These are phyloP conservation scores for Aegotheles bennettii DNA, from an alignment of 2,113 vertebrate species.

Conservation along the genomic window DNA sequence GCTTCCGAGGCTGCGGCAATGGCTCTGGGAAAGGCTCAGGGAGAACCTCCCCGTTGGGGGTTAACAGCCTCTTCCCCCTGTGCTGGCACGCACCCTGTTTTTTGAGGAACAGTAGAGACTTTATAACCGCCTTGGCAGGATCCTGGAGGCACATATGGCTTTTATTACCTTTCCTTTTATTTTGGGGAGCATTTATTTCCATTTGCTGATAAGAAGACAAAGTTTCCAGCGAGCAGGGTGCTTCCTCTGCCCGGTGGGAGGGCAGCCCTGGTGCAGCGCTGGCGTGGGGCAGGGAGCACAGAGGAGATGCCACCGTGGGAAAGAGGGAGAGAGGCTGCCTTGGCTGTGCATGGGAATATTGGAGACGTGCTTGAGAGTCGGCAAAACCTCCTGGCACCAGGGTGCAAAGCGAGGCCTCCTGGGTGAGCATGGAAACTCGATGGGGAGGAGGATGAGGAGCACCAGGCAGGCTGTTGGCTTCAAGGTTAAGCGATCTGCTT, in stretches of 20 bases:
- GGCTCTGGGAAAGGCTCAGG: fast-evolving
- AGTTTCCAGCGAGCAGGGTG: background rate
- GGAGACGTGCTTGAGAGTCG: background rate
- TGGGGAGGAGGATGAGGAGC: background rate
- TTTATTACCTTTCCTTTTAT: conserved; percentile 5
- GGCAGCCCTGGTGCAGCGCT: background rate
- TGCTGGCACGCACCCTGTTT: background rate
- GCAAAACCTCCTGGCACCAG: background rate
- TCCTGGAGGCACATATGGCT: conserved; percentile 21
- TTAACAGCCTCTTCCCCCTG: background rate
- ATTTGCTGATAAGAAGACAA: conserved; percentile 38
- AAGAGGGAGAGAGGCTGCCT: background rate
- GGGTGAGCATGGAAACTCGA: background rate
- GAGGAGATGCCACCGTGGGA: background rate
- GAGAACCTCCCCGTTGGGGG: background rate
- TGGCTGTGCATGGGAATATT: background rate
- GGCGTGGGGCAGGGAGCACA: background rate
- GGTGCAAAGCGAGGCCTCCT: background rate
- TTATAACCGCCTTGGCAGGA: conserved; percentile 1
- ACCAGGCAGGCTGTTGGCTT: background rate
- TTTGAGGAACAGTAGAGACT: conserved; percentile 48
- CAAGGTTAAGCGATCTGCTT: background rate
- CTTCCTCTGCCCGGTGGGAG: background rate
- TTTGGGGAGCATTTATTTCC: background rate
- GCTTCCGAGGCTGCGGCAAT: background rate